Percentiles rank a stretch among this genome's conserved stretches.
Evolutionary conservation across 2,888 invertebrate genomes (phyloP).

Genomic region (Dysmachus trigonus): DNA sequence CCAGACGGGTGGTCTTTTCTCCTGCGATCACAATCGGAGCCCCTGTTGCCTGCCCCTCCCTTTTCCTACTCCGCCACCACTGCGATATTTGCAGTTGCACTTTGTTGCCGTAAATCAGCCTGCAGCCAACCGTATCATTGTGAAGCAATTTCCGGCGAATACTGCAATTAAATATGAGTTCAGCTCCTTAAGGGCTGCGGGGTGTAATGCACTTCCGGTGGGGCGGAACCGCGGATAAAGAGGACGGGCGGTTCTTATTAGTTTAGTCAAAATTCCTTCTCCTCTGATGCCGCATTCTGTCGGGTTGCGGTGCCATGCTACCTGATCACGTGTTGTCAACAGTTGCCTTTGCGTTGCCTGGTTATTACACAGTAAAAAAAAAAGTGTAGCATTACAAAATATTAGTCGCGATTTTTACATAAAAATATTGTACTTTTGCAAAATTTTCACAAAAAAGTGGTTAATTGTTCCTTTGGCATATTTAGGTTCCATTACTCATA

Average conservation of each 20-base stretch:
- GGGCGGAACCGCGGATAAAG: neutral
- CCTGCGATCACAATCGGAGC: neutral
- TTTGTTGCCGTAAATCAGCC: constrained; percentile 17
- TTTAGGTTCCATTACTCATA: too few relatives aligned
- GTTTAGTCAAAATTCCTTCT: neutral
- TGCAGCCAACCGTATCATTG: constrained; percentile 23
- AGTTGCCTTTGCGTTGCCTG: too few relatives aligned
- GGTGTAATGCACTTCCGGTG: neutral
- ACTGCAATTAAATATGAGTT: constrained; percentile 6
- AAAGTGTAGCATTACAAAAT: too few relatives aligned
- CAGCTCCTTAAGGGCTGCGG: neutral
- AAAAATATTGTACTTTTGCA: too few relatives aligned
- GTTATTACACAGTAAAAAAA: too few relatives aligned
- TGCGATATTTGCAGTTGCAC: neutral
- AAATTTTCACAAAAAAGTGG: too few relatives aligned
- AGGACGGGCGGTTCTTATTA: neutral
- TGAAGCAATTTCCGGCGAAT: constrained; percentile 11
- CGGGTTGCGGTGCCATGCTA: neutral
- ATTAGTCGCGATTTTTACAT: too few relatives aligned
- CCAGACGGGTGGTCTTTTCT: constrained; percentile 4
- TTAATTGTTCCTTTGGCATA: too few relatives aligned
- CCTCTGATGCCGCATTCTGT: too few relatives aligned
- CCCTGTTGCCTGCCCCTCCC: neutral
- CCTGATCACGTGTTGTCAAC: too few relatives aligned
- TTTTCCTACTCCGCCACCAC: too few relatives aligned